phyloP scores from a whole-genome alignment of 2,888 invertebrate genomes.

The Brachypalpus laphriformis region DNA sequence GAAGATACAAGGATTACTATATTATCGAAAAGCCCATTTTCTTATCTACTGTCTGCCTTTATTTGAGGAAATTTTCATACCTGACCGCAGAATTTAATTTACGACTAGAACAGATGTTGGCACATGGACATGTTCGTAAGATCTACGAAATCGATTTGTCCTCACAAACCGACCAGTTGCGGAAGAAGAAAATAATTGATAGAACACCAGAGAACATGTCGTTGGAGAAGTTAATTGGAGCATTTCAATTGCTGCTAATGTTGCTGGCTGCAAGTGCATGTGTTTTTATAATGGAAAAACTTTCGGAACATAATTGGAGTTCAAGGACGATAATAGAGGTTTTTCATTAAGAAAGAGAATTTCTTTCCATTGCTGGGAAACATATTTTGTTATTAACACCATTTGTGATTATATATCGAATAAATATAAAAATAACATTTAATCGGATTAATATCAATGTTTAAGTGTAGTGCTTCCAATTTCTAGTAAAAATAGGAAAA shows the following conservation, averaged over 20 bases:
- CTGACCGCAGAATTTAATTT: neutral
- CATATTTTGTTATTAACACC: too few relatives aligned
- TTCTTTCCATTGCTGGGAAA: too few relatives aligned
- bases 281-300: neutral
- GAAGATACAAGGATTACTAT: too few relatives aligned
- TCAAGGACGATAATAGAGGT: neutral
- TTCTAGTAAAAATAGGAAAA: too few relatives aligned
- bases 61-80: constrained; percentile 4
- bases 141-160: neutral
- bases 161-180: neutral
- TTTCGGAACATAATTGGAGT: neutral
- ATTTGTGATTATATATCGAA: too few relatives aligned
- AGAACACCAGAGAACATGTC: neutral
- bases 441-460: too few relatives aligned
- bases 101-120: neutral
- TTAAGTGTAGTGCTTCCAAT: too few relatives aligned
- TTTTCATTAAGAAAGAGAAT: neutral
- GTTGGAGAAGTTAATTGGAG: neutral
- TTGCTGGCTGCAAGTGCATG: neutral
- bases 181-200: neutral
- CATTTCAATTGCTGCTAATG: neutral
- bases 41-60: neutral
- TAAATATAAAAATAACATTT: too few relatives aligned
- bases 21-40: neutral
- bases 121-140: neutral